These are phyloP conservation scores for Sterna hirundo DNA, from an alignment of 2,113 vertebrate species.

Conservation along the genomic window DNA sequence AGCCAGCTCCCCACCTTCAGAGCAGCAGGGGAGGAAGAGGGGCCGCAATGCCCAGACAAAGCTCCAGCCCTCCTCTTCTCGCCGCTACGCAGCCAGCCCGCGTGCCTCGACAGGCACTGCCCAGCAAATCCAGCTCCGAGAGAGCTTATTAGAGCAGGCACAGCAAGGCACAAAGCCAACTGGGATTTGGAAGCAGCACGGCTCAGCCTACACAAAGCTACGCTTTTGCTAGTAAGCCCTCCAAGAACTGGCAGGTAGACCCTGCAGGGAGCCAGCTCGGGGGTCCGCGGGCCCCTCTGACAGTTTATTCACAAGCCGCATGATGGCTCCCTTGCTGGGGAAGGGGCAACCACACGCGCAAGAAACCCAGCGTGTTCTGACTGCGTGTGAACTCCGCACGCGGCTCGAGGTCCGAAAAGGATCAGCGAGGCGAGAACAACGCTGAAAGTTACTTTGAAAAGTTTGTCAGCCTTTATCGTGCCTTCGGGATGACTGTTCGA, in stretches of 20 bases:
- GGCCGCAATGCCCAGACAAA: not conserved
- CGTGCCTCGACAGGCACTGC: not conserved
- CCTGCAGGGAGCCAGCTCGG: not conserved
- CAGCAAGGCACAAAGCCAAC: conserved; percentile 3
- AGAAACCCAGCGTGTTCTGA: not conserved
- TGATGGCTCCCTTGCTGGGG: not conserved
- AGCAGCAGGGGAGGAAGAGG: not conserved
- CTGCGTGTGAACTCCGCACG: not conserved
- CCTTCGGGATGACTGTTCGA: not conserved
- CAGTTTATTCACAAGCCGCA: not conserved
- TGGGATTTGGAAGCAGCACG: not conserved
- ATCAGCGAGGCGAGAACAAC: not conserved
- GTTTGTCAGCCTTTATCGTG: not conserved
- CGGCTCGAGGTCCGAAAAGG: not conserved
- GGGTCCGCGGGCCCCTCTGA: fast-evolving
- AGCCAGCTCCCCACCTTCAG: not conserved
- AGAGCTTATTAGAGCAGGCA: not conserved
- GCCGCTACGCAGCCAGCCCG: not conserved
- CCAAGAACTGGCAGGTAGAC: not conserved
- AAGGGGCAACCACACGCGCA: not conserved
- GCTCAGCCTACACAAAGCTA: not conserved
- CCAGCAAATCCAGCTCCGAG: not conserved
- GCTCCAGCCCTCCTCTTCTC: not conserved
- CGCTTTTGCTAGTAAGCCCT: not conserved
- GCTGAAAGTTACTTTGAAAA: not conserved